Percentiles rank a stretch among this genome's conserved stretches.
phyloP scores from a whole-genome alignment of 2,888 invertebrate species.

The Erebia ligea region DNA sequence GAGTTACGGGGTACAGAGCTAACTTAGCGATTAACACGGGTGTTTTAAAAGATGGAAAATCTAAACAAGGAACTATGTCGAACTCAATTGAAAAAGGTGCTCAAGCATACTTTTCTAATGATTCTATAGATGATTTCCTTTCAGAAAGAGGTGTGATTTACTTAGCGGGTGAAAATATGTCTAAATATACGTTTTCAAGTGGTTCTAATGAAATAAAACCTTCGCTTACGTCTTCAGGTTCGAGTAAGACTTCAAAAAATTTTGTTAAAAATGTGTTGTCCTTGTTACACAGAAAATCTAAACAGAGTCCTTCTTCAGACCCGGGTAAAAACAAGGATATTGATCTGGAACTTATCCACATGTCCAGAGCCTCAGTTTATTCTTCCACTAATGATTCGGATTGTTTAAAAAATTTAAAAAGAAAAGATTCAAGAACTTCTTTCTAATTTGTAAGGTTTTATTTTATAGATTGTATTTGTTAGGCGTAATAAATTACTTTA shows the following conservation, averaged over 20 bases:
- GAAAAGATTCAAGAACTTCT: constrained; percentile 62
- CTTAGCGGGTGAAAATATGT: constrained; percentile 56
- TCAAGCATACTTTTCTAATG: constrained; percentile 67
- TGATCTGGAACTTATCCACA: constrained; percentile 64
- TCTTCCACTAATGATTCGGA: constrained; percentile 61
- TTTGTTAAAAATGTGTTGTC: constrained; percentile 59
- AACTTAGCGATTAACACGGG: constrained; percentile 34
- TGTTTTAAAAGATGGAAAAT: constrained; percentile 37
- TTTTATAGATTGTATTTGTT: constrained; percentile 43
- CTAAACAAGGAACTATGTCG: constrained; percentile 43
- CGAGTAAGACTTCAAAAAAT: constrained; percentile 68
- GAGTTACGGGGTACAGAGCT: constrained; percentile 38
- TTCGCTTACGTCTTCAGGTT: constrained; percentile 45
- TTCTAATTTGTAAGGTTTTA: constrained; percentile 49
- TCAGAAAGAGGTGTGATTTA: constrained; percentile 62
- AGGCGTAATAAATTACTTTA: constrained; percentile 40
- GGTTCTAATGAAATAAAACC: constrained; percentile 49
- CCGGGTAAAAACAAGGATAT: constrained; percentile 56
- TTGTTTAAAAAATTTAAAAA: constrained; percentile 46
- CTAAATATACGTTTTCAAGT: constrained; percentile 58
- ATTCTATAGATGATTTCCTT: constrained; percentile 69
- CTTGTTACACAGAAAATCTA: constrained; percentile 54
- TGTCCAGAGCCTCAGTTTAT: constrained; percentile 60
- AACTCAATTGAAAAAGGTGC: constrained; percentile 62
- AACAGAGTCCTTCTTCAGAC: constrained; percentile 58